phyloP scores from a whole-genome alignment of 2,888 invertebrate species.

The Plagodis dolabraria region DNA sequence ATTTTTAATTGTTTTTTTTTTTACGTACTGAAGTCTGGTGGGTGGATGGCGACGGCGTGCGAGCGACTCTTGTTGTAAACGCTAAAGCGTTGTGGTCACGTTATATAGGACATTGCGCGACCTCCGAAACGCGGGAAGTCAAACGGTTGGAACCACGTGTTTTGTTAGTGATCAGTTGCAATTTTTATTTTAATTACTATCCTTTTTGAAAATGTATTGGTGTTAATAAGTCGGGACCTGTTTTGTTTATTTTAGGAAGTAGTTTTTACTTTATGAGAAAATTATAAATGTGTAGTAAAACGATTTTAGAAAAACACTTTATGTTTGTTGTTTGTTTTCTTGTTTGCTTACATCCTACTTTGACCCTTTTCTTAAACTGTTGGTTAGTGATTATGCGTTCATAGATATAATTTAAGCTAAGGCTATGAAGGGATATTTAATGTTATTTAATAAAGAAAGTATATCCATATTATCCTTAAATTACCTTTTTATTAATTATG shows the following conservation, averaged over 20 bases:
- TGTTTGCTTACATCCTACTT: no score
- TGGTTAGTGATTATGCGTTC: no score
- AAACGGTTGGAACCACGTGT: slow-evolving; percentile 44
- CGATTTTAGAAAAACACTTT: no score
- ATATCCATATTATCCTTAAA: neutral
- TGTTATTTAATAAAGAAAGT: no score
- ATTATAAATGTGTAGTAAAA: no score
- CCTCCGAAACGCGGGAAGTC: slow-evolving; percentile 73
- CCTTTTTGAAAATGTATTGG: slow-evolving; percentile 12
- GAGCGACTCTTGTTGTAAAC: slow-evolving; percentile 73
- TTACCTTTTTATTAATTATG: neutral
- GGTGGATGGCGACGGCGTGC: slow-evolving; percentile 71
- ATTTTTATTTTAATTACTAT: slow-evolving; percentile 18
- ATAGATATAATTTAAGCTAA: no score
- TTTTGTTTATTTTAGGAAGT: no score
- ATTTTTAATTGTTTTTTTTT: slow-evolving; percentile 53
- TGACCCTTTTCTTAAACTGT: no score
- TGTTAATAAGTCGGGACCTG: neutral
- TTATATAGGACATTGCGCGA: slow-evolving; percentile 80
- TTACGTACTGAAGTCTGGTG: slow-evolving; percentile 67
- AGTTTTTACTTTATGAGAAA: no score
- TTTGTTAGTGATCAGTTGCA: slow-evolving; percentile 19
- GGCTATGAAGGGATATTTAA: no score
- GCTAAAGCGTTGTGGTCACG: slow-evolving; percentile 64
- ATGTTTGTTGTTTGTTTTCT: no score